phyloP scores from a whole-genome alignment of 2,113 vertebrate species.

The Lethenteron camtschaticum region DNA sequence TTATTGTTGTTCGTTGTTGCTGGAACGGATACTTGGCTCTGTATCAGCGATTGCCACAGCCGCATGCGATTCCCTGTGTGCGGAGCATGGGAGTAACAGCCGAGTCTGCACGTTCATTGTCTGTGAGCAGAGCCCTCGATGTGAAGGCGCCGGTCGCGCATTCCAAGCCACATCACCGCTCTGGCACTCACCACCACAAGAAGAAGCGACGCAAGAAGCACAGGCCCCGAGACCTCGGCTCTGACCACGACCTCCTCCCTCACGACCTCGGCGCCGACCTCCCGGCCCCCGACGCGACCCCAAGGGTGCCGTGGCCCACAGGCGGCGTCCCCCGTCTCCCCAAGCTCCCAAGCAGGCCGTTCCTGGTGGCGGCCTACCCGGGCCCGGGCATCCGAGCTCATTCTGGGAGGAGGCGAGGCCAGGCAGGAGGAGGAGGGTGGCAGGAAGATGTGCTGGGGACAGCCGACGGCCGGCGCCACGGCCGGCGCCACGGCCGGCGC shows the following conservation, averaged over 20 bases:
- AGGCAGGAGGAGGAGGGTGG: too few relatives aligned
- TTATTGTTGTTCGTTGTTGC: too few relatives aligned
- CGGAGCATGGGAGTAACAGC: too few relatives aligned
- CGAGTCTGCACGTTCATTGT: too few relatives aligned
- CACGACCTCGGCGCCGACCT: constrained; percentile 14
- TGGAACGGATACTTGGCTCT: too few relatives aligned
- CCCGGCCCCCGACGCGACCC: too few relatives aligned
- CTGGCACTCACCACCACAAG: constrained; percentile 33
- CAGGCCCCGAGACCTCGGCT: constrained; percentile 14
- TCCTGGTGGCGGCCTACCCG: constrained; percentile 34
- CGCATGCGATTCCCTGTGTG: too few relatives aligned
- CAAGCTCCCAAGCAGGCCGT: constrained; percentile 40
- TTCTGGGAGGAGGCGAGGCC: too few relatives aligned
- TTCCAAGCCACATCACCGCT: constrained; percentile 48
- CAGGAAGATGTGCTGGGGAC: too few relatives aligned
- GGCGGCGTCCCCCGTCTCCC: constrained; percentile 52
- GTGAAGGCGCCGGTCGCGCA: not conserved
- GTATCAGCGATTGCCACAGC: too few relatives aligned
- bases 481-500: too few relatives aligned
- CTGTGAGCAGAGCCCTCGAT: not conserved
- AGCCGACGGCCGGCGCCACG: too few relatives aligned
- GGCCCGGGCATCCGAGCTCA: constrained; percentile 9
- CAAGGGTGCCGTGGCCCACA: constrained; percentile 10
- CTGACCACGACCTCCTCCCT: constrained; percentile 12
- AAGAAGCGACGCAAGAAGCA: constrained; percentile 59